phyloP scores from a whole-genome alignment of 1,140 invertebrate genomes.

The Nymphalis io region DNA sequence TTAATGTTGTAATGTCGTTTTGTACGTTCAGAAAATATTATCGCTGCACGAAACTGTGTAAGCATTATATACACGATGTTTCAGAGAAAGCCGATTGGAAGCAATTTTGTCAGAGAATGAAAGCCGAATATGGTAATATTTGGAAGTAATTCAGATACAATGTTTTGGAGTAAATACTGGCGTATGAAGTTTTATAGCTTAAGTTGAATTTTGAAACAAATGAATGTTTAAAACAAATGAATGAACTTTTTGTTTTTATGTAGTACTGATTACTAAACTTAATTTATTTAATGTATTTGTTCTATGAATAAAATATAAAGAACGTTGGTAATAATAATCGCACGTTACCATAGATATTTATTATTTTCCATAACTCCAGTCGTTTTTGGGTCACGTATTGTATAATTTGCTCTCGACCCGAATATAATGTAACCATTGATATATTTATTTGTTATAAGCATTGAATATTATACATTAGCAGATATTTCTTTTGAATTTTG shows the following conservation, averaged over 20 bases:
- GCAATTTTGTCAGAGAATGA: conserved; percentile 26
- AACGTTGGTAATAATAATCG: not conserved
- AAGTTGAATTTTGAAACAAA: not conserved
- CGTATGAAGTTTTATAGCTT: conserved; percentile 1
- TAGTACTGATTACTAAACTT: too few species aligned
- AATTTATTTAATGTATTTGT: not conserved
- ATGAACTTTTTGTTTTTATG: too few species aligned
- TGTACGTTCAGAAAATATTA: not conserved
- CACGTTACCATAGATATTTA: not conserved
- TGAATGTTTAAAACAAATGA: too few species aligned
- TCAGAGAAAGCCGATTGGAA: conserved; percentile 20
- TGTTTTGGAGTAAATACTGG: conserved; percentile 20
- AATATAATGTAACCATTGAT: not conserved
- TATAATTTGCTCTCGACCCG: conserved; percentile 9
- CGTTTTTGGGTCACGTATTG: conserved; percentile 14
- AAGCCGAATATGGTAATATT: conserved; percentile 26
- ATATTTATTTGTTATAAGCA: conserved; percentile 5
- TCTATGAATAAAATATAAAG: not conserved
- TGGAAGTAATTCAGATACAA: conserved; percentile 19
- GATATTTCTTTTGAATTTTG: not conserved
- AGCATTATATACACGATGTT: not conserved
- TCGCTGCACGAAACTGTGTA: not conserved
- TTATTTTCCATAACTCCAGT: not conserved
- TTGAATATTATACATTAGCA: not conserved
- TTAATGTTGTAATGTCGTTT: not conserved